A percentile compares a stretch with the other conserved stretches of the same genome.
phyloP scores from a whole-genome alignment of 2,113 vertebrate genomes.

The Syngnathus typhle region DNA sequence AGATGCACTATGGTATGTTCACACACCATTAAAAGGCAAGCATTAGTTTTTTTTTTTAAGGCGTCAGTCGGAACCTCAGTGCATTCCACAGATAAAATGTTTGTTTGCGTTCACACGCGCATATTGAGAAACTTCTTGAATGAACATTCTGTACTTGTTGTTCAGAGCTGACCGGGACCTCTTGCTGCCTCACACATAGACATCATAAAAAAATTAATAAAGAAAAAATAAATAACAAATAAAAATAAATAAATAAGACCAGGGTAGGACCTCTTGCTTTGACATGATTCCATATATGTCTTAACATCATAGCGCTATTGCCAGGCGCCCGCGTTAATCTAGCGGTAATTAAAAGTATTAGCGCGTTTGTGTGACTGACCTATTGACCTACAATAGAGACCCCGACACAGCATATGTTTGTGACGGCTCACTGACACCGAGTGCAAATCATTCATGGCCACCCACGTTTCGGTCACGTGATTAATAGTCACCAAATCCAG shows the following conservation, averaged over 20 bases:
- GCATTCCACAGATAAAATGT: conserved; percentile 17
- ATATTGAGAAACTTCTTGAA: neutral
- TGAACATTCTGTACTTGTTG: neutral
- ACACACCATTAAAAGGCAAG: conserved; percentile 3
- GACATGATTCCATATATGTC: neutral
- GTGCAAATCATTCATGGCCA: neutral
- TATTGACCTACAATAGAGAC: conserved; percentile 22
- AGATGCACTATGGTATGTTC: neutral
- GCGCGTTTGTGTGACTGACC: conserved; percentile 9
- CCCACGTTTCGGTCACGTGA: neutral
- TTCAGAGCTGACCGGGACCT: too few species aligned
- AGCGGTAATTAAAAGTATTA: conserved; percentile 27
- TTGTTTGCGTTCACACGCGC: conserved; percentile 1
- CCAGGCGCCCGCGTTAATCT: conserved; percentile 13
- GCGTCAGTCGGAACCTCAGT: conserved; percentile 10
- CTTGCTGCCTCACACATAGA: too few species aligned
- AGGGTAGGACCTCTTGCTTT: neutral
- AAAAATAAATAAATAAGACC: neutral
- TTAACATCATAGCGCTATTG: neutral
- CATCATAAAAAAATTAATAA: too few species aligned
- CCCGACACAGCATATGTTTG: neutral
- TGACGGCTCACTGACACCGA: neutral
- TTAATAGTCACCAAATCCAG: neutral
- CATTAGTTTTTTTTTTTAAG: conserved; percentile 6
- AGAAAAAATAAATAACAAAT: too few species aligned